phyloP scores from a whole-genome alignment of 2,797 vertebrate genomes.

The Gymnothorax javanicus region DNA sequence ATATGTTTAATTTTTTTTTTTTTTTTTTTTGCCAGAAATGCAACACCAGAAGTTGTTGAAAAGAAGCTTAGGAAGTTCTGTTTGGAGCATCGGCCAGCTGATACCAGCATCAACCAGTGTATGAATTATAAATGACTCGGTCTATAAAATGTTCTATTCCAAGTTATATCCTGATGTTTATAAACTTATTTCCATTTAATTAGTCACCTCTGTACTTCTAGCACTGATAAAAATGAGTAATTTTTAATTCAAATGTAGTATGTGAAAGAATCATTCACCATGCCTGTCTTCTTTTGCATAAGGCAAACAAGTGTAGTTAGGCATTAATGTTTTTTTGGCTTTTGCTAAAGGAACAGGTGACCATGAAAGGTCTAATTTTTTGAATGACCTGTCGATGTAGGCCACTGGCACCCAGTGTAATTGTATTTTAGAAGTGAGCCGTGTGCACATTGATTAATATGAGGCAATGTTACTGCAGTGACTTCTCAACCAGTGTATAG shows the following conservation, averaged over 20 bases:
- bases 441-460: slow-evolving; percentile 45
- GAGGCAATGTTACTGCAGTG: slow-evolving; percentile 40
- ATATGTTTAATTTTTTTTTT: neutral
- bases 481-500: slow-evolving; percentile 38
- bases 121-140: neutral
- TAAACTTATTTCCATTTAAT: neutral
- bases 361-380: slow-evolving; percentile 63
- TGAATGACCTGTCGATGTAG: slow-evolving; percentile 64
- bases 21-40: neutral
- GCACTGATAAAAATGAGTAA: neutral
- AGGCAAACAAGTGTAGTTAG: neutral
- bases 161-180: neutral
- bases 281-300: neutral
- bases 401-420: slow-evolving; percentile 47
- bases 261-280: neutral
- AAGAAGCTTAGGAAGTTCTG: neutral
- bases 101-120: neutral
- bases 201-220: neutral
- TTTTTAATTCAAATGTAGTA: neutral
- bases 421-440: slow-evolving; percentile 46
- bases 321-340: neutral
- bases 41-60: slow-evolving; percentile 1
- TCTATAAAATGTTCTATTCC: neutral
- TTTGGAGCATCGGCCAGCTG: neutral
- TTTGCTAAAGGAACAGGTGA: slow-evolving; percentile 15